phyloP scores from a whole-genome alignment of 2,888 invertebrate species.

The Rugalucina vietnamica region DNA sequence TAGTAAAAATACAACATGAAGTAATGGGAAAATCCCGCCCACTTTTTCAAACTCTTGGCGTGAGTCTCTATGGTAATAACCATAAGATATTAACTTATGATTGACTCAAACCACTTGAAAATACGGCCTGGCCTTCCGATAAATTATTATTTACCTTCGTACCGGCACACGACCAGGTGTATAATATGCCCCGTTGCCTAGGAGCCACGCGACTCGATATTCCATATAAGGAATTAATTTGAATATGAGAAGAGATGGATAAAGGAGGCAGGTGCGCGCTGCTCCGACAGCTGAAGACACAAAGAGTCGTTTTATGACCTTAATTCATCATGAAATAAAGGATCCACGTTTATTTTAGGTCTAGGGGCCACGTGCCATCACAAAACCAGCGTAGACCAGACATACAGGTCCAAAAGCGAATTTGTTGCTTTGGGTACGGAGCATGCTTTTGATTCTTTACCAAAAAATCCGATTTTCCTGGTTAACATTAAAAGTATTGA shows the following conservation, averaged over 20 bases:
- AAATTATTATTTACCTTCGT: slow-evolving; percentile 31
- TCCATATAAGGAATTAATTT: slow-evolving; percentile 72
- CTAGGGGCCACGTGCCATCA: slow-evolving; percentile 43
- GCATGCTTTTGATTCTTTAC: too few relatives aligned
- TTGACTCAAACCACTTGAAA: not conserved
- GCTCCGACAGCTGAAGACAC: slow-evolving; percentile 61
- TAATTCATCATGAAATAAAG: slow-evolving; percentile 48
- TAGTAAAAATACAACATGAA: too few relatives aligned
- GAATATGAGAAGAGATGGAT: slow-evolving; percentile 63
- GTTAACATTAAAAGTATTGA: too few relatives aligned
- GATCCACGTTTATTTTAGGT: slow-evolving; percentile 7
- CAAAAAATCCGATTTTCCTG: not conserved
- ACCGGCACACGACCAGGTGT: slow-evolving; percentile 63
- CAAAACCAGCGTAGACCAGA: too few relatives aligned
- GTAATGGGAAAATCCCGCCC: too few relatives aligned
- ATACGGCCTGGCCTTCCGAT: not conserved
- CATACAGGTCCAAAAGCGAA: too few relatives aligned
- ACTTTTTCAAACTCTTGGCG: too few relatives aligned
- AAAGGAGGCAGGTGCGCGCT: slow-evolving; percentile 60
- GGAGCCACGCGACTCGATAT: slow-evolving; percentile 66
- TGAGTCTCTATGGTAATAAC: too few relatives aligned
- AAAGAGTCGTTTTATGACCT: slow-evolving; percentile 59
- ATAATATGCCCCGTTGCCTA: slow-evolving; percentile 59
- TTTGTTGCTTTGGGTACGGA: too few relatives aligned
- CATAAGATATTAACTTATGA: not conserved